Percentiles rank a stretch among this genome's conserved stretches.
phyloP scores from a whole-genome alignment of 2,888 invertebrate species.

The Phytoseiulus persimilis region DNA sequence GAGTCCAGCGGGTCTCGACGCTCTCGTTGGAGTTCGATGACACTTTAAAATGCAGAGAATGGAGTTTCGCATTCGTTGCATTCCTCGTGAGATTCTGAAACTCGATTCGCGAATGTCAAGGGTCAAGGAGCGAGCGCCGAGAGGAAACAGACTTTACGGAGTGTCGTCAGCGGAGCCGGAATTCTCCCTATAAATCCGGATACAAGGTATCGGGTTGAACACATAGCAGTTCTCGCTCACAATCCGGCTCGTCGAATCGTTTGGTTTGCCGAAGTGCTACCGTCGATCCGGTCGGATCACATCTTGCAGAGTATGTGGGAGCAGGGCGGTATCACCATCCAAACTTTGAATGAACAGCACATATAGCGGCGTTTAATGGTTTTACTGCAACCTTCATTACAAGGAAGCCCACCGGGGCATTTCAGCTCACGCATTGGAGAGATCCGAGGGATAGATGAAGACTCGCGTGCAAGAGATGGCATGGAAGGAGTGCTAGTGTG shows the following conservation, averaged over 20 bases:
- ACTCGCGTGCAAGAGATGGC: too few relatives aligned
- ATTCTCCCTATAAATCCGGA: too few relatives aligned
- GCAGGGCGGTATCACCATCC: not conserved
- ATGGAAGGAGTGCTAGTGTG: not conserved
- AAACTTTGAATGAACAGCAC: not conserved
- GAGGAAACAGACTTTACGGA: too few relatives aligned
- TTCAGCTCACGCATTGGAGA: not conserved
- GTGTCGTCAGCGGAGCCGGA: too few relatives aligned
- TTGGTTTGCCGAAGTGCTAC: not conserved
- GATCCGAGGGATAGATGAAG: not conserved
- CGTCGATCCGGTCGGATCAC: not conserved
- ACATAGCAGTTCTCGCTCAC: not conserved
- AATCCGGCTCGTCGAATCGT: not conserved
- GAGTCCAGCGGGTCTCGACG: too few relatives aligned
- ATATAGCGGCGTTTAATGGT: not conserved
- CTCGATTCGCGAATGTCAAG: too few relatives aligned
- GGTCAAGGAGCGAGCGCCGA: too few relatives aligned
- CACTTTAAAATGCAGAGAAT: too few relatives aligned
- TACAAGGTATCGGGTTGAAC: too few relatives aligned
- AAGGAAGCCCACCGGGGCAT: not conserved
- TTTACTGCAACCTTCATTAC: not conserved
- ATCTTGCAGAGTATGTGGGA: not conserved
- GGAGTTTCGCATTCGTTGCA: too few relatives aligned
- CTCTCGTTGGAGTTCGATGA: too few relatives aligned
- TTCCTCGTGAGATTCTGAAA: too few relatives aligned